Evolutionary conservation across 2,113 vertebrate species (phyloP).

Genomic region (Spermophilus dauricus): DNA sequence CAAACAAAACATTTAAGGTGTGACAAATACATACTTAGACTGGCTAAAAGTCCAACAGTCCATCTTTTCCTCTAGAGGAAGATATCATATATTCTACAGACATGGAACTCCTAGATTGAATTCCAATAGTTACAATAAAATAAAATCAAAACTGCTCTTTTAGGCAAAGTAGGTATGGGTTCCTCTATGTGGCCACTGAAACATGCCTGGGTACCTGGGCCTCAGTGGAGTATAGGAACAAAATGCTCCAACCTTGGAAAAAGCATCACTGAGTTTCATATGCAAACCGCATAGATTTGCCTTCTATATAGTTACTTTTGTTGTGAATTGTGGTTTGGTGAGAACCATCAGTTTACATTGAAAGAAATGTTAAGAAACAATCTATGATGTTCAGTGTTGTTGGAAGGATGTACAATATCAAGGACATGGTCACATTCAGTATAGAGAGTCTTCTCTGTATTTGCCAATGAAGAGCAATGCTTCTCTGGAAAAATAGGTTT

Average conservation of each 20-base stretch:
- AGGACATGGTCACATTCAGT: background rate
- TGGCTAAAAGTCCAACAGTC: background rate
- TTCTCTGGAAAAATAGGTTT: slow-evolving; percentile 47
- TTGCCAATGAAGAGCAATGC: background rate
- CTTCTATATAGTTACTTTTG: slow-evolving; percentile 8
- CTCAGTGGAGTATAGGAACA: background rate
- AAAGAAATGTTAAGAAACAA: background rate
- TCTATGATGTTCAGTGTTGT: background rate
- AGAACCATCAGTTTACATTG: slow-evolving; percentile 44
- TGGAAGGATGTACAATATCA: background rate
- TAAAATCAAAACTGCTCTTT: slow-evolving; percentile 8
- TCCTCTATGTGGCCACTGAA: background rate
- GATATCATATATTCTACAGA: background rate
- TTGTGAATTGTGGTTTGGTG: slow-evolving; percentile 46
- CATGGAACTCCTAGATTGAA: background rate
- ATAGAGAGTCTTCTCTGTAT: background rate
- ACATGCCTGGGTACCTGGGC: background rate
- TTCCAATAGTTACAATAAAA: background rate
- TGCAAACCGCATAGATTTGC: background rate
- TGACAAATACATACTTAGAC: slow-evolving; percentile 5
- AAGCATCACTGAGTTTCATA: background rate
- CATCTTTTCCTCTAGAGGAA: slow-evolving; percentile 12
- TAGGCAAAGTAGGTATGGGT: background rate
- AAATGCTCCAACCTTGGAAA: slow-evolving; percentile 14
- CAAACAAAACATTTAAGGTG: background rate